phyloP scores from a whole-genome alignment of 2,797 vertebrate species.

The Mormyrus hasselquistii region DNA sequence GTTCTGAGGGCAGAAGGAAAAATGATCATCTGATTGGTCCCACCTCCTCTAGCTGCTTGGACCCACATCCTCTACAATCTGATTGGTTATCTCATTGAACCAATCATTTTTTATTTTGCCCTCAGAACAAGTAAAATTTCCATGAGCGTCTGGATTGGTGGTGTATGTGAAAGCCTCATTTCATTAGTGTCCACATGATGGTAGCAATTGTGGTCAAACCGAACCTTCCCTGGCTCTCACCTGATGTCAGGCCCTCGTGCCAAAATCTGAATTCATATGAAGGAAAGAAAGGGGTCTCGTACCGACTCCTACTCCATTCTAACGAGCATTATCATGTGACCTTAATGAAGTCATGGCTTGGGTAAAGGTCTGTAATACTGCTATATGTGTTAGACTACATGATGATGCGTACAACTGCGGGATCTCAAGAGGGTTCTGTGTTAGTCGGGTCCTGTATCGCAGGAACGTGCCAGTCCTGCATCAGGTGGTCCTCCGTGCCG shows the following conservation, averaged over 20 bases:
- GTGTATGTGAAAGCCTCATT: neutral
- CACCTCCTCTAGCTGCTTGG: neutral
- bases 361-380: neutral
- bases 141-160: neutral
- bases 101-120: neutral
- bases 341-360: conserved; percentile 17
- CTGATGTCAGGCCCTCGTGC: neutral
- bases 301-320: neutral
- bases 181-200: conserved; percentile 15
- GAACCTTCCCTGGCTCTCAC: neutral
- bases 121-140: neutral
- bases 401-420: neutral
- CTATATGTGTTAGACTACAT: neutral
- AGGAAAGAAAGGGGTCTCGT: neutral
- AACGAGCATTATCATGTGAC: neutral
- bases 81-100: neutral
- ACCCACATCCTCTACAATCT: neutral
- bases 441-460: neutral
- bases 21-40: neutral
- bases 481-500: conserved; percentile 22
- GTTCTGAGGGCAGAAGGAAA: neutral
- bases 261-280: neutral
- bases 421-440: conserved; percentile 5
- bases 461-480: neutral
- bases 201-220: neutral